Percentiles rank a stretch among this genome's conserved stretches.
phyloP scores from a whole-genome alignment of 2,797 vertebrate genomes.

The Aviceda leuphotes region DNA sequence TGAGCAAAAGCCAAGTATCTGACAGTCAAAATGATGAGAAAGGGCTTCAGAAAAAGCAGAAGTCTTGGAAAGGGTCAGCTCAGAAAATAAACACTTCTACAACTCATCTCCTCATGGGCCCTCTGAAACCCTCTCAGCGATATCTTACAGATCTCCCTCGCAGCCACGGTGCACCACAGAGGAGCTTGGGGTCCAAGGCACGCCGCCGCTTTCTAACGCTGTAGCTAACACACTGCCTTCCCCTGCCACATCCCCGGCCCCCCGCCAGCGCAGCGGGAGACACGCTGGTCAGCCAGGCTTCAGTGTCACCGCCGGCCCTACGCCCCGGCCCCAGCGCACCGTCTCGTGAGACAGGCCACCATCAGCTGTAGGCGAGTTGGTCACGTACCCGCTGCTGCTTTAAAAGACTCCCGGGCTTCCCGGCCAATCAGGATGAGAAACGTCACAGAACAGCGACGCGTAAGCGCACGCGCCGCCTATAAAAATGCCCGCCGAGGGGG shows the following conservation, averaged over 20 bases:
- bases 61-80: neutral
- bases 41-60: neutral
- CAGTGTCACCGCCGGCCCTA: fast-evolving
- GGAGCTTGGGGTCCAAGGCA: neutral
- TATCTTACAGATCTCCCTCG: neutral
- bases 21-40: neutral
- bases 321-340: neutral
- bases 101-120: neutral
- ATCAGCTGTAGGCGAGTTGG: fast-evolving
- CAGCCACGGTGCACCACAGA: fast-evolving
- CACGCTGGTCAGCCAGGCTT: neutral
- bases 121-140: neutral
- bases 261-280: too few relatives aligned
- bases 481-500: fast-evolving
- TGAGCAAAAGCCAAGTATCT: neutral
- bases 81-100: neutral
- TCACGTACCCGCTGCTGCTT: neutral
- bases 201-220: neutral
- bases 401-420: neutral
- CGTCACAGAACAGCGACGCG: neutral
- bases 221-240: too few relatives aligned
- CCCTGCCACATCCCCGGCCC: too few relatives aligned
- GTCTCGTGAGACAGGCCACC: neutral
- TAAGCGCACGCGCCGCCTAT: too few relatives aligned
- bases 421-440: neutral